Conservation (phyloP, 2,113 vertebrate species). For the Anarhynchus alexandrinus region DNA sequence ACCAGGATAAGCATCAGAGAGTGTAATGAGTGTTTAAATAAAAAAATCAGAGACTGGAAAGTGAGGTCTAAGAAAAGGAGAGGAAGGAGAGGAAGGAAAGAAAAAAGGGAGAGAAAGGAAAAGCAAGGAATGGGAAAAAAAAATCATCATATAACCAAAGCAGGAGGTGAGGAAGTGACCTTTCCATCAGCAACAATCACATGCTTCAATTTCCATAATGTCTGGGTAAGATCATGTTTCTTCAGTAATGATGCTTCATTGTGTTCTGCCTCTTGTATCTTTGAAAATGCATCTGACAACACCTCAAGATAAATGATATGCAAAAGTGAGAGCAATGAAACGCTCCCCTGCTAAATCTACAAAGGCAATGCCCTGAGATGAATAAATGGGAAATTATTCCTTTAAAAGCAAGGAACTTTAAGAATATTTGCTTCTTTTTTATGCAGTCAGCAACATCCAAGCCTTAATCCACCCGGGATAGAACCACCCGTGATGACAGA, state of each 20-base stretch:
- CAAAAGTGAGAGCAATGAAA: neutral
- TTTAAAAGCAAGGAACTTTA: neutral
- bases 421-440: neutral
- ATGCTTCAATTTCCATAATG: neutral
- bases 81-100: neutral
- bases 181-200: neutral
- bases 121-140: neutral
- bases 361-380: neutral
- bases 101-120: neutral
- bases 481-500: neutral
- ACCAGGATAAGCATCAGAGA: neutral
- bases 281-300: neutral
- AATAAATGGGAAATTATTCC: neutral
- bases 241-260: neutral
- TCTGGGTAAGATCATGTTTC: neutral
- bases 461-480: neutral
- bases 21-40: neutral
- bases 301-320: neutral
- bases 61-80: neutral
- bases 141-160: neutral
- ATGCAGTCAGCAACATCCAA: neutral
- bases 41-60: neutral
- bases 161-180: neutral
- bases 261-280: neutral
- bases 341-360: neutral